Evolutionary conservation across 2,113 vertebrate genomes (phyloP).

Genomic region (Ramphastos sulfuratus): DNA sequence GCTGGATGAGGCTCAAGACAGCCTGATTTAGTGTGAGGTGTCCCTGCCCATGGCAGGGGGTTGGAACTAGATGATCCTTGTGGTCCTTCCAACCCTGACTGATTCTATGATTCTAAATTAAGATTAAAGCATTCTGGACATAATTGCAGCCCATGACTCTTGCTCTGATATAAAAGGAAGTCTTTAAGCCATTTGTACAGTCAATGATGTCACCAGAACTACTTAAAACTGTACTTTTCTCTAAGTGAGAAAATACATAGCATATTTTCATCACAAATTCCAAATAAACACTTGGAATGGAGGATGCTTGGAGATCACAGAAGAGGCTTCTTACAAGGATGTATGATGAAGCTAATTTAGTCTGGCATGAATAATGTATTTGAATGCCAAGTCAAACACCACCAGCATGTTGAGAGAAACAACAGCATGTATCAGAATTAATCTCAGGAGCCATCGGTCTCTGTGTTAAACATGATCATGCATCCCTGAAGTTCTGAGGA

Average conservation of each 20-base stretch:
- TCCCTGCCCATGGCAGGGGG: no score
- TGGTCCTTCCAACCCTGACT: no score
- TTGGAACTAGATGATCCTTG: no score
- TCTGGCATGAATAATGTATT: not conserved
- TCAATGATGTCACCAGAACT: not conserved
- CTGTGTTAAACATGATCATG: not conserved
- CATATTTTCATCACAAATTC: not conserved
- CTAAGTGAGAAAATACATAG: not conserved
- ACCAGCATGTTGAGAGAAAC: not conserved
- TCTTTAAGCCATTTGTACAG: not conserved
- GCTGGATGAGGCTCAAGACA: no score
- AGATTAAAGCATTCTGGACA: not conserved
- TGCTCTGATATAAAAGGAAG: not conserved
- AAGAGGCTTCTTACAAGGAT: not conserved
- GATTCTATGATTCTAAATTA: not conserved
- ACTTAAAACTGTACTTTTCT: not conserved
- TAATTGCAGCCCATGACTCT: not conserved
- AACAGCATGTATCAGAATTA: not conserved
- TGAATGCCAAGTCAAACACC: not conserved
- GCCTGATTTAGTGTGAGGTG: no score
- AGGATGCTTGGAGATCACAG: not conserved
- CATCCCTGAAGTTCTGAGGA: not conserved
- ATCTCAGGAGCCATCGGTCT: not conserved
- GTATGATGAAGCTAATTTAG: not conserved
- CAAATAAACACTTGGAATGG: not conserved